Evolutionary conservation across 2,797 vertebrate species (phyloP).

Genomic region (Hydrophis major): DNA sequence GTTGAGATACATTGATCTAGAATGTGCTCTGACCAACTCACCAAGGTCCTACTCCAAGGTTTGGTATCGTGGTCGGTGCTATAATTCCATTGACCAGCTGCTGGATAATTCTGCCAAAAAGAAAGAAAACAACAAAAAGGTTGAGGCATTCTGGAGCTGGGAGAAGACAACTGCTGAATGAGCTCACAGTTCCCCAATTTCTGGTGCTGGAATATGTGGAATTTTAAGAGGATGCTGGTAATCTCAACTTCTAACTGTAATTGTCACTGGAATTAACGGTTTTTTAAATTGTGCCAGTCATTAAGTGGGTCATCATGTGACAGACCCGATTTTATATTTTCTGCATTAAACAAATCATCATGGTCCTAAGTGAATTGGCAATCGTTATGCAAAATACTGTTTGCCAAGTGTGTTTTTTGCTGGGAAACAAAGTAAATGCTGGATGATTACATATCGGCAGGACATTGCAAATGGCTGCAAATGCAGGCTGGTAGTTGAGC

Average conservation of each 20-base stretch:
- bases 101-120: constrained; percentile 88
- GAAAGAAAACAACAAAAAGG: not conserved
- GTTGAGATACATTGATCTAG: not conserved
- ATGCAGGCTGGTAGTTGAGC: not conserved
- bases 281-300: not conserved
- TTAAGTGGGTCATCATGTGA: not conserved
- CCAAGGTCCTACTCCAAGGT: constrained; percentile 91
- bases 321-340: not conserved
- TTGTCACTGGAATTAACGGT: not conserved
- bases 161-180: not conserved
- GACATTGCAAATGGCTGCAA: not conserved
- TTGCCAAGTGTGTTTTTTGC: not conserved
- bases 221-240: not conserved
- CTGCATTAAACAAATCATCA: not conserved
- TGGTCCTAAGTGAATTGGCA: not conserved
- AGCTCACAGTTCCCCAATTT: not conserved
- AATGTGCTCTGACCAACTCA: constrained; percentile 63
- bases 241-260: not conserved
- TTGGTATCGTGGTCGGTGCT: constrained; percentile 92
- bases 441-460: not conserved
- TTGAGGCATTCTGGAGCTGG: not conserved
- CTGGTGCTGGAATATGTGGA: not conserved
- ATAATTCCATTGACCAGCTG: constrained; percentile 97
- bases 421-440: not conserved
- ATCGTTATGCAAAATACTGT: not conserved